Evolutionary conservation across 1,140 invertebrate species (phyloP).

Genomic region (Tetramorium simillimum): DNA sequence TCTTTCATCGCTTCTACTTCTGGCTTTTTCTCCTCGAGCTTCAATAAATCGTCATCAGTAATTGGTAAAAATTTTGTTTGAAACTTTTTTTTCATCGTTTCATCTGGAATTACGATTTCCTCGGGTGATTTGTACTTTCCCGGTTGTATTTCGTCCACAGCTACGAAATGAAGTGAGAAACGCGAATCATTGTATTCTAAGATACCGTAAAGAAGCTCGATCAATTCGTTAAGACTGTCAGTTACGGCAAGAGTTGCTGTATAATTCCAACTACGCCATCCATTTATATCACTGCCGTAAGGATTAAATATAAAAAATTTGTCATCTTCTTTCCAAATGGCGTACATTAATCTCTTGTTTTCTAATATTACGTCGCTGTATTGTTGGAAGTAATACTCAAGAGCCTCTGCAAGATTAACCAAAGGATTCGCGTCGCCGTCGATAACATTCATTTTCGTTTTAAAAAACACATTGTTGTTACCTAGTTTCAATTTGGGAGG

Average conservation of each 20-base stretch:
- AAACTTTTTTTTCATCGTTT: slow-evolving; percentile 66
- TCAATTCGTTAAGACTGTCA: slow-evolving; percentile 75
- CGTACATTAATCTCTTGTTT: slow-evolving; percentile 78
- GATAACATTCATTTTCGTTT: slow-evolving; percentile 67
- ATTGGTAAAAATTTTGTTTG: slow-evolving; percentile 78
- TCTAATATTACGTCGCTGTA: slow-evolving; percentile 78
- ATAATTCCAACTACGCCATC: slow-evolving; percentile 71
- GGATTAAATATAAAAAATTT: slow-evolving; percentile 81
- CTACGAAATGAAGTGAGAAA: slow-evolving; percentile 77
- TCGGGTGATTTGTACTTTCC: slow-evolving; percentile 60
- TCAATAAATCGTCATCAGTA: slow-evolving; percentile 75
- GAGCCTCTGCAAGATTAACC: slow-evolving; percentile 79
- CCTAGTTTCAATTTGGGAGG: slow-evolving; percentile 74
- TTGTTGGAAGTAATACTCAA: slow-evolving; percentile 77
- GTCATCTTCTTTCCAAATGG: slow-evolving; percentile 74
- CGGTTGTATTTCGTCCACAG: slow-evolving; percentile 70
- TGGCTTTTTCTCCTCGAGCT: slow-evolving; percentile 37
- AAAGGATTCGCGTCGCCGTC: slow-evolving; percentile 74
- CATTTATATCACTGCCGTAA: slow-evolving; percentile 78
- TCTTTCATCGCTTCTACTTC: not conserved
- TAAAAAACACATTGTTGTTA: slow-evolving; percentile 66
- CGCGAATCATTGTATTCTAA: slow-evolving; percentile 77
- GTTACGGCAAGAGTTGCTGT: slow-evolving; percentile 75
- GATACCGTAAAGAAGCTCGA: slow-evolving; percentile 74
- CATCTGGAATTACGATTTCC: slow-evolving; percentile 53